A percentile compares a stretch with the other conserved stretches of the same genome.
Conservation (phyloP, 2,797 vertebrate species). For the Spinus olivaceus region DNA sequence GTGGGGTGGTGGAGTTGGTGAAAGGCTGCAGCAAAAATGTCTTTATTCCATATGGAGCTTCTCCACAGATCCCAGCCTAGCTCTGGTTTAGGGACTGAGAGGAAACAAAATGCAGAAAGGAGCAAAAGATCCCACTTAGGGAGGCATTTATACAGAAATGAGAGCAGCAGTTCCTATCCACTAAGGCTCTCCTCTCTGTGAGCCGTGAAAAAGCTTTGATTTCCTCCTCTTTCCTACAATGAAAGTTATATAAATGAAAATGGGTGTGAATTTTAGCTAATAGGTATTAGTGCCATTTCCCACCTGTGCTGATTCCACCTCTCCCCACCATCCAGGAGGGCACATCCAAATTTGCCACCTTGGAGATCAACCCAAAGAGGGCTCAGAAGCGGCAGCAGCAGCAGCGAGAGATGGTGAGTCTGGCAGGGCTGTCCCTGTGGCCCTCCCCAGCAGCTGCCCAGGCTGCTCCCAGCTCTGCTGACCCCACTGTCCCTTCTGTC, state of each 20-base stretch:
- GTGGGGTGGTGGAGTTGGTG: background rate
- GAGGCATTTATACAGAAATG: background rate
- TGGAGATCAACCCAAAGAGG: slow-evolving; percentile 93
- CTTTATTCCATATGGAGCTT: background rate
- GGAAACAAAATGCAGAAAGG: background rate
- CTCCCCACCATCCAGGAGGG: slow-evolving; percentile 81
- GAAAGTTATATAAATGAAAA: background rate
- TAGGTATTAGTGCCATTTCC: background rate
- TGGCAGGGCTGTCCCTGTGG: background rate
- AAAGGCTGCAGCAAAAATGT: background rate
- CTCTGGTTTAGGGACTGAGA: background rate
- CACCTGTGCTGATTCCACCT: background rate
- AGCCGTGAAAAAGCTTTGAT: background rate
- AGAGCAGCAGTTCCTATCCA: background rate
- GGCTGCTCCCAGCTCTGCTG: background rate
- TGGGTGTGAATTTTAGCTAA: background rate
- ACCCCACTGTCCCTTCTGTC: background rate
- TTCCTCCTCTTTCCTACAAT: background rate
- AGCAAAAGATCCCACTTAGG: background rate
- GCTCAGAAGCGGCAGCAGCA: slow-evolving; percentile 91
- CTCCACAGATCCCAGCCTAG: background rate
- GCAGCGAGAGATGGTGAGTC: slow-evolving; percentile 88
- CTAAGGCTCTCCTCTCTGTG: background rate
- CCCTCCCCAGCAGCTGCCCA: rapidly evolving
- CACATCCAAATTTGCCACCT: slow-evolving; percentile 94